Conservation (phyloP, 2,113 vertebrate genomes). For the Embiotoca jacksoni region DNA sequence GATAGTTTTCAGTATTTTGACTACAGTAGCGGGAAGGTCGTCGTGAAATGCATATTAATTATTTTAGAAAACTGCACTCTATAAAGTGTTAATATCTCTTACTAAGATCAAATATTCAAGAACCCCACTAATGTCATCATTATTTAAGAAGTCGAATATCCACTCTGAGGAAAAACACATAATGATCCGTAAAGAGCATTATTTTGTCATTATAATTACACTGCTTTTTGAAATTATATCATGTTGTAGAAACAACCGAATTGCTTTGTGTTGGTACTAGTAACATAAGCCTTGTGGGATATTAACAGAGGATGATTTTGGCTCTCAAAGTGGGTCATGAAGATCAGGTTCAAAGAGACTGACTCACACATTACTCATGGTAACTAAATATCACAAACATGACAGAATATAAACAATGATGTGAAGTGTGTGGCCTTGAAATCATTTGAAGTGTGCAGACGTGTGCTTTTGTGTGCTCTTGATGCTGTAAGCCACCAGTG, state of each 20-base stretch:
- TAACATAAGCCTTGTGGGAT: conserved; percentile 45
- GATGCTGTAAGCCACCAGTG: conserved; percentile 22
- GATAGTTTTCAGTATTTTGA: conserved; percentile 5
- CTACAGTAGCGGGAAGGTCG: not conserved
- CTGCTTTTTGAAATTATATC: conserved; percentile 26
- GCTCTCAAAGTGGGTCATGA: conserved; percentile 54
- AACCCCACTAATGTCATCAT: not conserved
- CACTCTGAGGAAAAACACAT: conserved; percentile 10
- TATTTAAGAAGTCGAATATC: not conserved
- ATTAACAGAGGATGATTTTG: conserved; percentile 48
- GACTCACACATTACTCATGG: conserved; percentile 49
- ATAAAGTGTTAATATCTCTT: too few relatives aligned
- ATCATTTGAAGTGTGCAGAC: conserved; percentile 39
- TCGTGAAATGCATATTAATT: not conserved
- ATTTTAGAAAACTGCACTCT: not conserved
- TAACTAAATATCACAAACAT: conserved; percentile 46
- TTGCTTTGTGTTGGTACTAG: not conserved
- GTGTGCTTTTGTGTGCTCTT: conserved; percentile 26
- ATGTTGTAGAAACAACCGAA: conserved; percentile 14
- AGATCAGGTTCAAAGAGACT: conserved; percentile 60
- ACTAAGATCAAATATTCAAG: not conserved
- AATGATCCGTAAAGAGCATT: conserved; percentile 16
- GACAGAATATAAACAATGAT: conserved; percentile 41
- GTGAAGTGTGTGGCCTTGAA: conserved; percentile 8
- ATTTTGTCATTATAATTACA: conserved; percentile 26